These are phyloP conservation scores for Cercopithecus mona DNA, from an alignment of 2,113 vertebrate genomes.

Conservation along the genomic window DNA sequence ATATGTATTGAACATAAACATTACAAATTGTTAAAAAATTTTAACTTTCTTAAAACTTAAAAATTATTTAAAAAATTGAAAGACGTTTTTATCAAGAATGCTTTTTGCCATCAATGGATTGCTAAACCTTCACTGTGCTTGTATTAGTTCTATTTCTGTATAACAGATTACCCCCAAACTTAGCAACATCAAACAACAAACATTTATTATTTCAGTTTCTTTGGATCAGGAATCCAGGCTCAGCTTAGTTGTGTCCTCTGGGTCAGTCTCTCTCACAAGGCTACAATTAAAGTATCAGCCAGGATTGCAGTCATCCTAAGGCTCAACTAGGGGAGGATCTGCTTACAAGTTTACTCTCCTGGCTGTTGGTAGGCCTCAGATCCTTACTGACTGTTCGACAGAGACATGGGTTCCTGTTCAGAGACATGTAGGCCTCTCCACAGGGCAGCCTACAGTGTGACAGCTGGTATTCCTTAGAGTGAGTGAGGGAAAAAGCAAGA, in stretches of 20 bases:
- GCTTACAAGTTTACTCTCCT: not conserved
- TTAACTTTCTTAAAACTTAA: no score
- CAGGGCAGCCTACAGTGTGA: not conserved
- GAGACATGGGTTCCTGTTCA: not conserved
- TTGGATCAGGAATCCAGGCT: not conserved
- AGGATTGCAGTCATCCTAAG: not conserved
- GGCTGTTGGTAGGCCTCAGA: not conserved
- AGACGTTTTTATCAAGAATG: no score
- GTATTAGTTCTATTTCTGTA: not conserved
- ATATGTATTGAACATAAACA: not conserved
- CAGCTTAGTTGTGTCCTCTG: not conserved
- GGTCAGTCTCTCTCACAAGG: not conserved
- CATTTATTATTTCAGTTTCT: not conserved
- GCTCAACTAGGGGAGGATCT: not conserved
- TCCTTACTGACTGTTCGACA: not conserved
- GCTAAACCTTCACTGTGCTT: not conserved
- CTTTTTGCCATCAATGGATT: not conserved
- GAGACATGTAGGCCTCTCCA: not conserved
- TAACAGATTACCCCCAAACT: not conserved
- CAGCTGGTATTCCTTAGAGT: not conserved
- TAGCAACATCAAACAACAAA: not conserved
- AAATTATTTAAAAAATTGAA: no score
- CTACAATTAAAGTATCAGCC: not conserved
- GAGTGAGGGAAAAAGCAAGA: not conserved
- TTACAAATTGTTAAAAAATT: not conserved